Conservation (phyloP, 2,113 vertebrate species). For the Protobothrops flavoviridis region DNA sequence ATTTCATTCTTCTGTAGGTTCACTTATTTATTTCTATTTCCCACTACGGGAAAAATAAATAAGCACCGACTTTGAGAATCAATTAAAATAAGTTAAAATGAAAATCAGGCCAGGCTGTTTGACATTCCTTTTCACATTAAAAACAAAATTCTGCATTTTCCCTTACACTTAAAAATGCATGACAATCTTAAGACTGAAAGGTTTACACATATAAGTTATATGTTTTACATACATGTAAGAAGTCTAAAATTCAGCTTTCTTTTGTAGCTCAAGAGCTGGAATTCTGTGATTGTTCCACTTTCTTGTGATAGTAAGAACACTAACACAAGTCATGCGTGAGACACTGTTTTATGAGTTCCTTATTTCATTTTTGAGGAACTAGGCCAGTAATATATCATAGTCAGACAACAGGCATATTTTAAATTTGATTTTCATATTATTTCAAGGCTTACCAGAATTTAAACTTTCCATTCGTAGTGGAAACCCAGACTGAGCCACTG, state of each 20-base stretch:
- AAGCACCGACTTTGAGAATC: not conserved
- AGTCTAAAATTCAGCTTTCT: not conserved
- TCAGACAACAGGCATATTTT: not conserved
- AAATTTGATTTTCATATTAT: not conserved
- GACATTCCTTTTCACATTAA: not conserved
- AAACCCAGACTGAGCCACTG: constrained; percentile 93
- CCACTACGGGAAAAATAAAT: not conserved
- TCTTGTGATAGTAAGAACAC: not conserved
- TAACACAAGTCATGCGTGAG: not conserved
- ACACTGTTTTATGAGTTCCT: not conserved
- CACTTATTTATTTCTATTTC: not conserved
- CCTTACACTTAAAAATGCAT: not conserved
- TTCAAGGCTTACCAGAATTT: constrained; percentile 85
- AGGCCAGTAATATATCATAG: not conserved
- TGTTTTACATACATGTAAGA: not conserved
- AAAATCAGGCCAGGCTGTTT: not conserved
- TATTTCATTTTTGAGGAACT: not conserved
- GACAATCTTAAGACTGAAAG: not conserved
- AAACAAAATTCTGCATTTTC: not conserved
- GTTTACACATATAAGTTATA: not conserved
- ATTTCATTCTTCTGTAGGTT: not conserved
- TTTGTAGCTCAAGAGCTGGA: not conserved
- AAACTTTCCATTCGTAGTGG: constrained; percentile 95
- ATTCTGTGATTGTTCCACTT: not conserved
- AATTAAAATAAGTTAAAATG: not conserved